Percentiles rank a stretch among this genome's conserved stretches.
phyloP scores from a whole-genome alignment of 1,140 invertebrate genomes.

The Drosophila sulfurigaster region DNA sequence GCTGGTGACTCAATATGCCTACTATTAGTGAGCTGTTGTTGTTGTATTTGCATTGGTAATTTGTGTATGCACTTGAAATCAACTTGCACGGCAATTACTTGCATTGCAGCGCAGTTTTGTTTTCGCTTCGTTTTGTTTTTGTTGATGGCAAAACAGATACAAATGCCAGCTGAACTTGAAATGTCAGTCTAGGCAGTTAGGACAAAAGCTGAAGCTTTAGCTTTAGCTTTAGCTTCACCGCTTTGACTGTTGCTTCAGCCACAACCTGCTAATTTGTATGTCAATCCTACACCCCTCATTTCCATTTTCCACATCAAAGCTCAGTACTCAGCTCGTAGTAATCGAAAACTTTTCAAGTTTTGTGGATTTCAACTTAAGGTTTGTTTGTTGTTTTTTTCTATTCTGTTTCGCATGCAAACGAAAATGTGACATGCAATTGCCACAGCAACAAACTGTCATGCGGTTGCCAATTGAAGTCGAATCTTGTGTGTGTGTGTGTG shows the following conservation, averaged over 20 bases:
- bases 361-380: constrained; percentile 33
- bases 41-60: constrained; percentile 75
- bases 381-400: not conserved
- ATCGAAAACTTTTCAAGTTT: constrained; percentile 17
- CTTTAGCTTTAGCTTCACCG: not conserved
- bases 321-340: constrained; percentile 1
- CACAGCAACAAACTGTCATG: constrained; percentile 69
- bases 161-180: constrained; percentile 72
- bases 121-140: too few relatives aligned
- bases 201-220: constrained; percentile 9
- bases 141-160: constrained; percentile 38
- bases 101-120: constrained; percentile 38
- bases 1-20: constrained; percentile 74
- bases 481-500: constrained; percentile 49
- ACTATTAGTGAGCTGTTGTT: constrained; percentile 49
- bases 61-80: constrained; percentile 78
- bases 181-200: constrained; percentile 47
- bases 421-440: constrained; percentile 54
- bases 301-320: not conserved
- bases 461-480: constrained; percentile 73
- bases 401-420: constrained; percentile 57
- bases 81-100: constrained; percentile 52
- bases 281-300: constrained; percentile 44
- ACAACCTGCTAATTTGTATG: constrained; percentile 74
- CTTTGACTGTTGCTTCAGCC: not conserved